phyloP scores from a whole-genome alignment of 2,113 vertebrate genomes.

The Etia nguti region DNA sequence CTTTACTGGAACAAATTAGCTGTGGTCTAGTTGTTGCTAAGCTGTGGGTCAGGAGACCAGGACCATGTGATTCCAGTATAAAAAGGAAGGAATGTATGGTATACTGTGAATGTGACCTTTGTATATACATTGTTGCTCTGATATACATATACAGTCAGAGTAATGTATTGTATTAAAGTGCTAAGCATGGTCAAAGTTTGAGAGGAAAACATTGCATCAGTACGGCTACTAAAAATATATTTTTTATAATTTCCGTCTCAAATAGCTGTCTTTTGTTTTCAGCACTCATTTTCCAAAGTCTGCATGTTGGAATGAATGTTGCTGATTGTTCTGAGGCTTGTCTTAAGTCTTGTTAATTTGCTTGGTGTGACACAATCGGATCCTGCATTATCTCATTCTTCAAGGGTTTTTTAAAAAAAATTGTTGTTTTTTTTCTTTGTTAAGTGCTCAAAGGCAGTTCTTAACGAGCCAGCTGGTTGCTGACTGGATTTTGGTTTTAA shows the following conservation, averaged over 20 bases:
- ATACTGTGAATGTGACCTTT: neutral
- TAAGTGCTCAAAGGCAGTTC: constrained; percentile 49
- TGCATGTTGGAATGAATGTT: constrained; percentile 22
- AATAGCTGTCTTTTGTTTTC: constrained; percentile 53
- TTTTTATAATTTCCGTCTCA: neutral
- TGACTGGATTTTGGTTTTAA: constrained; percentile 72
- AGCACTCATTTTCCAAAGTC: neutral
- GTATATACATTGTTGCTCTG: neutral
- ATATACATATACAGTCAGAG: neutral
- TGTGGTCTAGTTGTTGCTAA: constrained; percentile 32
- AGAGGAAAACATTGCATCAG: neutral
- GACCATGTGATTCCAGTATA: constrained; percentile 49
- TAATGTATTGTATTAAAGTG: neutral
- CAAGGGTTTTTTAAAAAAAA: neutral
- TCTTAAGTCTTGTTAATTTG: constrained; percentile 62
- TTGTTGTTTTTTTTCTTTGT: neutral
- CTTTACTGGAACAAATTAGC: constrained; percentile 50
- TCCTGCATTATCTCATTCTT: constrained; percentile 43
- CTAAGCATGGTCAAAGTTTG: neutral
- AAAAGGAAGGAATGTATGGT: constrained; percentile 3
- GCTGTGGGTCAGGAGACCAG: constrained; percentile 56
- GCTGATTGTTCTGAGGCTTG: constrained; percentile 56
- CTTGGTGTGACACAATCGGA: constrained; percentile 54
- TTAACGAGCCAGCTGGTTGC: constrained; percentile 48
- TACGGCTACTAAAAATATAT: neutral